phyloP scores from a whole-genome alignment of 2,888 invertebrate species.

The Andrena marginata region DNA sequence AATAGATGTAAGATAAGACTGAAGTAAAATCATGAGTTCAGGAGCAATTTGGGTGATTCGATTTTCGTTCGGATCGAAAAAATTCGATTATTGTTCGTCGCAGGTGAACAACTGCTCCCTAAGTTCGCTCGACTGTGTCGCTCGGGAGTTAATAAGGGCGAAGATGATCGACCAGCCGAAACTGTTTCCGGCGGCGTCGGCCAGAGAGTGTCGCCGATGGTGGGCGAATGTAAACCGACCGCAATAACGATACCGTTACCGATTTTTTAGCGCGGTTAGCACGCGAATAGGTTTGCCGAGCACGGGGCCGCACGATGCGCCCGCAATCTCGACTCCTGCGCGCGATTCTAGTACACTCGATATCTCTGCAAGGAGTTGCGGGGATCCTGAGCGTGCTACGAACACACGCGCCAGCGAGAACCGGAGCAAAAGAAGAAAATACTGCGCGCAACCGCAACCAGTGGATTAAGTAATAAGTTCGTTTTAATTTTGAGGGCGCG shows the following conservation, averaged over 20 bases:
- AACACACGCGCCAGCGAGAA: constrained; percentile 30
- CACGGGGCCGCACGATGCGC: constrained; percentile 53
- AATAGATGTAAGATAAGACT: no score
- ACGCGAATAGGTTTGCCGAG: constrained; percentile 65
- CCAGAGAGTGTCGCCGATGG: constrained; percentile 71
- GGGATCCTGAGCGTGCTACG: constrained; percentile 40
- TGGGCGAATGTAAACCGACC: constrained; percentile 76
- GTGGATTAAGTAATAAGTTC: constrained; percentile 33
- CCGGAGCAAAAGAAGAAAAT: constrained; percentile 48
- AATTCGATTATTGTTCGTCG: not conserved
- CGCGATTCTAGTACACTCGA: constrained; percentile 51
- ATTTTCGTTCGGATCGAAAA: constrained; percentile 1
- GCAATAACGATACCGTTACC: constrained; percentile 80
- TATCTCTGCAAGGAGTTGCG: constrained; percentile 50
- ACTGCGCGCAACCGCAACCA: constrained; percentile 35
- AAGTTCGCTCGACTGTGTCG: constrained; percentile 42
- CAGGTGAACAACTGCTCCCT: not conserved
- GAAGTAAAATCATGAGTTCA: no score
- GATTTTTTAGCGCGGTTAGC: constrained; percentile 74
- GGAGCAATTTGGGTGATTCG: no score
- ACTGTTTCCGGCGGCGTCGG: constrained; percentile 64
- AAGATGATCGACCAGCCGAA: constrained; percentile 61
- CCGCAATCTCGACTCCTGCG: constrained; percentile 46
- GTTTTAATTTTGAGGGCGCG: constrained; percentile 18
- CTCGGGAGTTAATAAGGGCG: constrained; percentile 47